These are phyloP conservation scores for Fregata magnificens DNA, from an alignment of 2,113 vertebrate species.

Conservation along the genomic window DNA sequence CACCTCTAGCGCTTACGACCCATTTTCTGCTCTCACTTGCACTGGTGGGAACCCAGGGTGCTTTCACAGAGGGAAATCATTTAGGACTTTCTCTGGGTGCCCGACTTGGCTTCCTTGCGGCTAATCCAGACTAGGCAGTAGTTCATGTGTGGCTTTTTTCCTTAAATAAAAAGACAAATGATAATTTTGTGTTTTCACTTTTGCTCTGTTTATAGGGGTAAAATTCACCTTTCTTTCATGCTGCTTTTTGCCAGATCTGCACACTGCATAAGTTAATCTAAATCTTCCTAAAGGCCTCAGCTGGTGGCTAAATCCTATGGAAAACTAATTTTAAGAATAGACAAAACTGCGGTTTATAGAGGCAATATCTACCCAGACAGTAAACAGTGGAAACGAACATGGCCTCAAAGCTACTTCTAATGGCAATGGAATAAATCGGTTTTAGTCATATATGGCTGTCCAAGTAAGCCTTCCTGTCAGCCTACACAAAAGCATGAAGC, in stretches of 20 bases:
- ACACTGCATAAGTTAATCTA: neutral
- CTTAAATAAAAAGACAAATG: neutral
- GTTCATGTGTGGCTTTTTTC: rapidly evolving
- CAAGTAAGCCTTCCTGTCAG: neutral
- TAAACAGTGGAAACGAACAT: neutral
- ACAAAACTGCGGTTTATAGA: neutral
- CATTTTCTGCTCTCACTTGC: neutral
- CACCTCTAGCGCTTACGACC: neutral
- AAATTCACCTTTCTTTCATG: neutral
- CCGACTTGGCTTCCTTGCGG: neutral
- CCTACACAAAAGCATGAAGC: neutral
- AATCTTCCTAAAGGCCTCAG: neutral
- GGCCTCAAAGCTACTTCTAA: neutral
- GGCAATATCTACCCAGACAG: rapidly evolving
- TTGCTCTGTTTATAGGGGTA: neutral
- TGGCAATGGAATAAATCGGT: neutral
- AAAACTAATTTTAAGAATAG: neutral
- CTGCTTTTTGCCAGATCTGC: neutral
- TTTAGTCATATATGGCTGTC: neutral
- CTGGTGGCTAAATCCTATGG: neutral
- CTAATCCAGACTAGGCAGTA: neutral
- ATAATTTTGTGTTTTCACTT: neutral
- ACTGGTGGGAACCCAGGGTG: neutral
- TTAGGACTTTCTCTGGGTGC: neutral
- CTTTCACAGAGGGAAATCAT: neutral